Base-by-base conservation (phyloP, 1,140 invertebrate genomes). In the Forficula auricularia region DNA sequence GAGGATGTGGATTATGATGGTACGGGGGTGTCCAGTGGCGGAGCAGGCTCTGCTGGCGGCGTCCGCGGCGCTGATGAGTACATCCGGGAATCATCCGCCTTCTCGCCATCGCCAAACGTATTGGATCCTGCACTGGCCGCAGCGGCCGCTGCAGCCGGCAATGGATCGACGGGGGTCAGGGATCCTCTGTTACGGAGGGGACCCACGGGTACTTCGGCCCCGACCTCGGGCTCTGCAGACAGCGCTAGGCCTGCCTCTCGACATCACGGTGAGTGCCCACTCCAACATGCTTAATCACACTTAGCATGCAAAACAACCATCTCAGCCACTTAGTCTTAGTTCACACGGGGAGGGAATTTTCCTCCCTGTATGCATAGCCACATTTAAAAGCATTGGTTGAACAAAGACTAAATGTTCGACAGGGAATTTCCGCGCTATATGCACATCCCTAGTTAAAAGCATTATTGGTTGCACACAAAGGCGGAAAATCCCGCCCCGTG, bases 61-160 rank as follows among this genome's bases (percentile, higher is more conserved):
- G 59, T 63, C 39, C 39, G 48, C 15, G 22, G 38, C 6, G 51
- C 52, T 8, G 55, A 53, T 27, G 56, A 58, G 35, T 38, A 44
- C 39, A 47, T 50, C 43, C 32, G 43, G 36, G 55, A 43, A 36
- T 54, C 56, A 18, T 60, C 59, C 12, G 64, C 61, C 44, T 68
- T 61, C 53, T 66, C 59, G 38, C 67, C 62, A 12, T 66, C 61
- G 33, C 66, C 65, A 31, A 67, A 66, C 36, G 54, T 66, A 42
- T 63, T 62, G 45, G 57, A 61, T 12, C 57, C 55, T 32, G 59
- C 62, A 3, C 51, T 53, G 42, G 57, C 64, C 50, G 53, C 55
- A 18, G 52, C 59, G 19, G 57, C 61, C 40, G 52, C 59, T 19
- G 57, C 61, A 39, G 61, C 57, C 43, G 58, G 57, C 42, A 60